Percentiles rank a stretch among this genome's conserved stretches.
Conservation (phyloP, 2,797 vertebrate genomes). For the Chanos chanos region DNA sequence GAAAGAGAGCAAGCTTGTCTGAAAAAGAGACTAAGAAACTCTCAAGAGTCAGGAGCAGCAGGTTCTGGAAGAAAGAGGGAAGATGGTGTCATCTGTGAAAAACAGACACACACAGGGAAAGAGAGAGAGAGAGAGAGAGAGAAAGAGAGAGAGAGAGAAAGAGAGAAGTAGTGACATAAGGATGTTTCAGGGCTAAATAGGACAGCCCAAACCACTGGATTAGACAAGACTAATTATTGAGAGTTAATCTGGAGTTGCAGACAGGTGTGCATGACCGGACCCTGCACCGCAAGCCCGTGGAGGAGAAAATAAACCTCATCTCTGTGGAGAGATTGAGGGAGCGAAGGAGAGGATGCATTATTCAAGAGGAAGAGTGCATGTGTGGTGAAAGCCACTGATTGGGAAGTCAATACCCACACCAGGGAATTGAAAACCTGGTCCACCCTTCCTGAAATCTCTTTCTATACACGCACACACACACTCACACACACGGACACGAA, state of each 20-base stretch:
- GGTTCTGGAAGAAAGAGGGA: too few relatives aligned
- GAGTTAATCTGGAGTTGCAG: conserved; percentile 3
- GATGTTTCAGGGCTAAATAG: conserved; percentile 10
- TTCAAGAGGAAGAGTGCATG: neutral
- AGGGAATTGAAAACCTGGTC: neutral
- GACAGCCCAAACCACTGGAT: neutral
- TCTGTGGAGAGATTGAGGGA: neutral
- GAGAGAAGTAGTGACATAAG: neutral
- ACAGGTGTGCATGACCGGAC: conserved; percentile 27
- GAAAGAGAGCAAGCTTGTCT: too few relatives aligned
- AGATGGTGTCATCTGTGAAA: too few relatives aligned
- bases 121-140: neutral
- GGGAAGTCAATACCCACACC: conserved; percentile 3
- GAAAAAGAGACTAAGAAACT: too few relatives aligned
- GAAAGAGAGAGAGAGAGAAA: neutral
- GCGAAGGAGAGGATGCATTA: conserved; percentile 11
- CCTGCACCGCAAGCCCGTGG: conserved; percentile 23
- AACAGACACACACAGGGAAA: too few relatives aligned
- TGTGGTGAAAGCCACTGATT: conserved; percentile 7
- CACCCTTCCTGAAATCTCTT: too few relatives aligned
- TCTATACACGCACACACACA: conserved; percentile 8
- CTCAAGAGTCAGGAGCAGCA: too few relatives aligned
- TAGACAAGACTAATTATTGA: conserved; percentile 1
- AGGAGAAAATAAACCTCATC: conserved; percentile 22
- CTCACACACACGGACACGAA: conserved; percentile 11